These are phyloP conservation scores for Labia minor DNA, from an alignment of 2,888 invertebrate species.

Conservation along the genomic window DNA sequence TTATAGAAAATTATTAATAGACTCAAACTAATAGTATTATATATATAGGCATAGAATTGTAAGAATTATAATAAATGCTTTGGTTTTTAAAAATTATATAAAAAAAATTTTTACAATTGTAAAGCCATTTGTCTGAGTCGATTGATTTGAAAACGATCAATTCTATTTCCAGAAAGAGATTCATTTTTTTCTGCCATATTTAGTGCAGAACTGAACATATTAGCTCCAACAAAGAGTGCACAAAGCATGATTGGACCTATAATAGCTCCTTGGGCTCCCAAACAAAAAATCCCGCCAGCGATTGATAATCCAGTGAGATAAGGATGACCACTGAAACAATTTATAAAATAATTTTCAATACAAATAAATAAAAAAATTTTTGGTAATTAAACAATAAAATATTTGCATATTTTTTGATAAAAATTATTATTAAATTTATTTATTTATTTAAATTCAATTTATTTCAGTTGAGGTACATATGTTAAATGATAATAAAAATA, in stretches of 20 bases:
- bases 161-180: neutral
- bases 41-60: no score
- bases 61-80: no score
- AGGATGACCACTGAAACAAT: conserved; percentile 72
- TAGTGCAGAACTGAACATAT: conserved; percentile 46
- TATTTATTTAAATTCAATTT: no score
- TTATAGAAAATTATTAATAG: no score
- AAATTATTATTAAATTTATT: no score
- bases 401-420: no score
- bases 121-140: conserved; percentile 8
- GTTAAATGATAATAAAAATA: no score
- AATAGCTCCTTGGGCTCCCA: conserved; percentile 93
- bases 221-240: conserved; percentile 84
- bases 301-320: conserved; percentile 94
- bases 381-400: no score
- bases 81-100: no score
- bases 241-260: conserved; percentile 92
- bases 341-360: conserved; percentile 22
- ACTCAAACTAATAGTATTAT: no score
- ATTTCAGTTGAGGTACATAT: no score
- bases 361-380: no score
- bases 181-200: neutral
- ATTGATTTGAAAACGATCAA: neutral
- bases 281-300: conserved; percentile 94
- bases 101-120: neutral